A percentile compares a stretch with the other conserved stretches of the same genome.
Conservation (phyloP, 2,113 vertebrate species). For the Galemys pyrenaicus region DNA sequence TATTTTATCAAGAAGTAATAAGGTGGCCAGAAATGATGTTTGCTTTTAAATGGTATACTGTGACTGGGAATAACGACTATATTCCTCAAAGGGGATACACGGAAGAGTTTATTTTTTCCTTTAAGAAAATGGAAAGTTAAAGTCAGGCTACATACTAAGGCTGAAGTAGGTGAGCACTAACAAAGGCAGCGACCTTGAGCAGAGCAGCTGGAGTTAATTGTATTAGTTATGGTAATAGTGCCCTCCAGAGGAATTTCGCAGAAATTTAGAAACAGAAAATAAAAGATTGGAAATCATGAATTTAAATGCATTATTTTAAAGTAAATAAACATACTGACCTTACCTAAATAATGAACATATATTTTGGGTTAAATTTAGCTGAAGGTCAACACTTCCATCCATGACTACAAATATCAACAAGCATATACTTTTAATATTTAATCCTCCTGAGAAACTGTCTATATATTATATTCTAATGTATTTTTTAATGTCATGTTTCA, state of each 20-base stretch:
- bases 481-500: neutral
- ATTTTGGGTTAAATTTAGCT: neutral
- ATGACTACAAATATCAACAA: neutral
- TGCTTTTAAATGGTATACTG: slow-evolving; percentile 15
- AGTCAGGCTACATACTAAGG: neutral
- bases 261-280: slow-evolving; percentile 73
- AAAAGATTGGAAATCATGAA: neutral
- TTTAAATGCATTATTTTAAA: slow-evolving; percentile 22
- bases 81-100: neutral
- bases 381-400: neutral
- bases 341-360: neutral
- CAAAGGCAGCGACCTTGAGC: fast-evolving
- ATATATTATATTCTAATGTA: neutral
- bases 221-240: slow-evolving; percentile 85
- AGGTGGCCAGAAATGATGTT: neutral
- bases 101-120: neutral
- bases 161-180: neutral
- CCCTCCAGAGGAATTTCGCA: slow-evolving; percentile 87
- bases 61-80: neutral
- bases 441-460: neutral
- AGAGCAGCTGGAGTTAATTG: slow-evolving; percentile 72
- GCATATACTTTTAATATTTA: neutral
- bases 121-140: neutral
- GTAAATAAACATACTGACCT: neutral
- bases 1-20: neutral